Evolutionary conservation across 2,797 vertebrate species (phyloP), one percentile per base, ranked within the genome.

Genomic region (Anguilla megastoma): DNA sequence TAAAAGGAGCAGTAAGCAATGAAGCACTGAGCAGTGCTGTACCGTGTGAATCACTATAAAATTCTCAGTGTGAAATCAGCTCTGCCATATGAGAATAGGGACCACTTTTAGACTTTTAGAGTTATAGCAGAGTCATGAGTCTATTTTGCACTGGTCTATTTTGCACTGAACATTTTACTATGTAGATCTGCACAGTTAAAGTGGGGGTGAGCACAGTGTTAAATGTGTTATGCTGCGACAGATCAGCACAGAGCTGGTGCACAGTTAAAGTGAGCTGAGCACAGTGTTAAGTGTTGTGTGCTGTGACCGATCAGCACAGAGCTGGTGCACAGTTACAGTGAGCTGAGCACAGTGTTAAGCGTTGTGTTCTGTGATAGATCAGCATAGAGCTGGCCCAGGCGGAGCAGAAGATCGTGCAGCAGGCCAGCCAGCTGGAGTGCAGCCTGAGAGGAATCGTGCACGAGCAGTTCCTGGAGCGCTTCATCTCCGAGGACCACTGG

Each of bases 401-500:
- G 1, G 95, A 97, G 92, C 16, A 45, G 0, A 14, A 84, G 3
- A 92, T 99, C 74, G 58, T 91, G 0, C 21, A 6, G 52, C 92
- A 95, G 36, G 93, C 92, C 0, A 7, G 87, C 6, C 92, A 84
- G 86, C 92, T 99, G 85, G 94, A 97, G 89, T 97, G 96, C 58
- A 96, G 94, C 7, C 93, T 93, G 63, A 93, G 87, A 0, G 97
- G 97, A 0, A 87, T 99, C 83, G 89, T 99, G 16, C 95, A 91
- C 6, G 97, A 98, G 79, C 71, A 0, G 52, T 88, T 94, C 90
- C 92, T 99, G 86, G 36, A 94, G 86, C 92, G 0, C 0, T 94
- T 93, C 88, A 98, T 99, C 45, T 93, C 91, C 0, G 0, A 54
- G 0, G 84, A 3, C 24, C 98, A 99, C 90, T 97, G 97, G 97